Percentiles rank a stretch among this genome's conserved stretches.
Evolutionary conservation across 2,113 vertebrate species (phyloP).

Genomic region (Nymphicus hollandicus): DNA sequence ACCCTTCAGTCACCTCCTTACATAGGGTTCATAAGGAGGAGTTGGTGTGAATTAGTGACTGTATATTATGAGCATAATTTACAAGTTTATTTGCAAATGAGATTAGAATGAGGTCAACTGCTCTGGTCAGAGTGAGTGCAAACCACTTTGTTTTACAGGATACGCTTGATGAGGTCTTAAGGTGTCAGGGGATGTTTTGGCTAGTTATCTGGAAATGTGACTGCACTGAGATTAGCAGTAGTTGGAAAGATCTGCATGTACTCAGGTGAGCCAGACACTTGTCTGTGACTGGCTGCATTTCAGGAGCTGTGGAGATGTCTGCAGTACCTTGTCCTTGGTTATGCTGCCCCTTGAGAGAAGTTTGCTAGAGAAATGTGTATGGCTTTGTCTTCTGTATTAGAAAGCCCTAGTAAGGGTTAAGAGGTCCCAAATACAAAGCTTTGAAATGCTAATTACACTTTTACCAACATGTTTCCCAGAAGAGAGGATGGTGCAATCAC

Average conservation of each 20-base stretch:
- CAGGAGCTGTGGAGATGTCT: neutral
- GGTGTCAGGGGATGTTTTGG: neutral
- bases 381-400: neutral
- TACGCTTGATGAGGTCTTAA: neutral
- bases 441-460: constrained; percentile 60
- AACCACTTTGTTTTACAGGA: neutral
- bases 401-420: constrained; percentile 15
- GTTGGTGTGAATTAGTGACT: neutral
- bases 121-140: neutral
- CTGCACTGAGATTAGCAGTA: neutral
- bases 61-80: neutral
- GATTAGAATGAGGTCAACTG: neutral
- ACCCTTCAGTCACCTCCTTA: neutral
- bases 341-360: neutral
- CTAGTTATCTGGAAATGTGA: neutral
- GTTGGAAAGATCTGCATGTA: neutral
- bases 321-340: neutral
- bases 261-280: neutral
- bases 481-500: constrained; percentile 35
- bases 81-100: neutral
- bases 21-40: neutral
- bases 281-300: neutral
- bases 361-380: neutral
- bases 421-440: constrained; percentile 15
- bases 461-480: constrained; percentile 13